Evolutionary conservation across 2,797 vertebrate species (phyloP).

Genomic region (Rachycentron canadum): DNA sequence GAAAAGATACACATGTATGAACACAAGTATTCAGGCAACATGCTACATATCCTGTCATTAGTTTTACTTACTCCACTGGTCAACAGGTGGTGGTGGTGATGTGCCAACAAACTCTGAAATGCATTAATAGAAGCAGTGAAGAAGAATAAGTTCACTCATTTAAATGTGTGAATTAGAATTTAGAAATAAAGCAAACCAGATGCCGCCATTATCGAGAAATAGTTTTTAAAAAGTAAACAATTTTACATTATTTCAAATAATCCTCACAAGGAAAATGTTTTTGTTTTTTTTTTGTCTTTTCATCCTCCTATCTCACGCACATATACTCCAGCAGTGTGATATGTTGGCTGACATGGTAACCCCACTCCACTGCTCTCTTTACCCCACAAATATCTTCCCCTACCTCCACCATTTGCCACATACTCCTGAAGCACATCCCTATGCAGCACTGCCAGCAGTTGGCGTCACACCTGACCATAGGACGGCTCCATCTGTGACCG

Average conservation of each 20-base stretch:
- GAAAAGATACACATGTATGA: too few relatives aligned
- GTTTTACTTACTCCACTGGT: not conserved
- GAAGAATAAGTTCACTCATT: not conserved
- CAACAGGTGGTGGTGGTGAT: not conserved
- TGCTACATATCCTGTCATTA: not conserved
- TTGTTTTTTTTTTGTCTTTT: too few relatives aligned
- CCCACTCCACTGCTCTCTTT: not conserved
- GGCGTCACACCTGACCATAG: conserved; percentile 63
- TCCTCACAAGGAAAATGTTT: not conserved
- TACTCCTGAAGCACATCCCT: conserved; percentile 25
- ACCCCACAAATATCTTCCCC: not conserved
- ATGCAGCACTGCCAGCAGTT: conserved; percentile 30
- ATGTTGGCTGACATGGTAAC: not conserved
- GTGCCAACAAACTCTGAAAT: not conserved
- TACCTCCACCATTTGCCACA: not conserved
- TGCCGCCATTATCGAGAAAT: not conserved
- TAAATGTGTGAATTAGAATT: not conserved
- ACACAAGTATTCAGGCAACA: too few relatives aligned
- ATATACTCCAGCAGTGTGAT: not conserved
- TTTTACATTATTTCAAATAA: not conserved
- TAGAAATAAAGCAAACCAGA: not conserved
- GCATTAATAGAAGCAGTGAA: not conserved
- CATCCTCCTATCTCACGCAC: not conserved
- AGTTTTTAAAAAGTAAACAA: too few relatives aligned
- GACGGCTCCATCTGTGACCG: conserved; percentile 71